A percentile compares a stretch with the other conserved stretches of the same genome.
phyloP scores from a whole-genome alignment of 2,113 vertebrate species.

The Lophotis ruficrista region DNA sequence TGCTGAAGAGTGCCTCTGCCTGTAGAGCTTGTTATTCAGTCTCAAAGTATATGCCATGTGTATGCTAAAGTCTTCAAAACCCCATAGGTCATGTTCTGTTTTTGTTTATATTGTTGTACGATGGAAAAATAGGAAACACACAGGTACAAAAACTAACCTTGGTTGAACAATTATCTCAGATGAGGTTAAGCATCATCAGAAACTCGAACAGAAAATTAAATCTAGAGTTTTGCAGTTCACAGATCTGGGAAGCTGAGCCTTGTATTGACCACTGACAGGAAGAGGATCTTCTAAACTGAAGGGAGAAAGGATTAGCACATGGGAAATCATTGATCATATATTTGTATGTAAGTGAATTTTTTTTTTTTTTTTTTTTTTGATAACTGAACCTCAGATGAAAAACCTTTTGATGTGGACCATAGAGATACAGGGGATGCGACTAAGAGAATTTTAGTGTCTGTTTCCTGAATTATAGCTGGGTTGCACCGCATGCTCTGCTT shows the following conservation, averaged over 20 bases:
- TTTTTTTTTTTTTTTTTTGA: neutral
- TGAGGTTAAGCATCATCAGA: neutral
- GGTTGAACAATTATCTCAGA: neutral
- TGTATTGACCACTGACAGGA: neutral
- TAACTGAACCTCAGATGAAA: neutral
- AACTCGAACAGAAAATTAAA: neutral
- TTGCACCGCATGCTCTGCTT: neutral
- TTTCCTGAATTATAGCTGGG: neutral
- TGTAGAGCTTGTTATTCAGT: neutral
- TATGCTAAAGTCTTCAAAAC: neutral
- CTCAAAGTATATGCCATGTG: neutral
- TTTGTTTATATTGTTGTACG: neutral
- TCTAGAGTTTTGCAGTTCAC: neutral
- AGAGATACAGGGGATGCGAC: neutral
- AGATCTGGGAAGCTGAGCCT: neutral
- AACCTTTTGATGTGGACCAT: neutral
- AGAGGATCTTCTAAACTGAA: neutral
- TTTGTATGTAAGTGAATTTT: neutral
- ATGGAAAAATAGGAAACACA: neutral
- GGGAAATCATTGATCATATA: fast-evolving
- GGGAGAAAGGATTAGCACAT: neutral
- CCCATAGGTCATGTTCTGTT: neutral
- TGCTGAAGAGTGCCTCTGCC: neutral
- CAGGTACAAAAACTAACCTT: neutral
- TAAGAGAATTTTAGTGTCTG: neutral